A percentile compares a stretch with the other conserved stretches of the same genome.
Evolutionary conservation across 2,113 vertebrate species (phyloP).

Genomic region (Oceanites oceanicus): DNA sequence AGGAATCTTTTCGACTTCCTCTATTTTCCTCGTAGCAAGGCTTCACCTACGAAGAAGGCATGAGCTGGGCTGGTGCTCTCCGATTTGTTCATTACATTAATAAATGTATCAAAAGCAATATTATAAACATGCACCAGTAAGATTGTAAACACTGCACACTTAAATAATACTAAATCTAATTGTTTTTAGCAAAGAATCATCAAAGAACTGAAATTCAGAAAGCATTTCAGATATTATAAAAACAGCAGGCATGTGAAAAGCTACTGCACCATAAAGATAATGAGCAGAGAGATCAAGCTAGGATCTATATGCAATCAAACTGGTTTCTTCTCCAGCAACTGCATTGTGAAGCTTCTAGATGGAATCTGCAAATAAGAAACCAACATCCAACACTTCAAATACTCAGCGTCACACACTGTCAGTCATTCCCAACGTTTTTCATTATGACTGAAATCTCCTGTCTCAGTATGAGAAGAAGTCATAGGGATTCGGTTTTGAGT

Average conservation of each 20-base stretch:
- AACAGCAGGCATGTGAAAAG: neutral
- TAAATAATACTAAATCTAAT: neutral
- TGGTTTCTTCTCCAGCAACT: neutral
- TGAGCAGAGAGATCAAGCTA: neutral
- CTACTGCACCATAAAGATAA: neutral
- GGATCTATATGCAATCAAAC: neutral
- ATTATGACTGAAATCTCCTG: neutral
- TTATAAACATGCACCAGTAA: neutral
- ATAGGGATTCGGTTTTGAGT: neutral
- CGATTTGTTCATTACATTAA: neutral
- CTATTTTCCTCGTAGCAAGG: neutral
- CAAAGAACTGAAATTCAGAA: neutral
- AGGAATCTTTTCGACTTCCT: neutral
- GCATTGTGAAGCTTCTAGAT: neutral
- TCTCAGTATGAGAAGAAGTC: neutral
- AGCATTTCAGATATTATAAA: neutral
- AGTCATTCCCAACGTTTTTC: neutral
- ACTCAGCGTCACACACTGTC: neutral
- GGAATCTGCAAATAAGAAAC: neutral
- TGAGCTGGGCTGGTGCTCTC: neutral
- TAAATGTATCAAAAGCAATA: neutral
- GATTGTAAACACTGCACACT: neutral
- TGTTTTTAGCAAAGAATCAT: neutral
- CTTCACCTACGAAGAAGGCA: neutral
- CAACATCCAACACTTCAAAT: conserved; percentile 7